A percentile compares a stretch with the other conserved stretches of the same genome.
Evolutionary conservation across 2,113 vertebrate genomes (phyloP).

Genomic region (Microtus oregoni): DNA sequence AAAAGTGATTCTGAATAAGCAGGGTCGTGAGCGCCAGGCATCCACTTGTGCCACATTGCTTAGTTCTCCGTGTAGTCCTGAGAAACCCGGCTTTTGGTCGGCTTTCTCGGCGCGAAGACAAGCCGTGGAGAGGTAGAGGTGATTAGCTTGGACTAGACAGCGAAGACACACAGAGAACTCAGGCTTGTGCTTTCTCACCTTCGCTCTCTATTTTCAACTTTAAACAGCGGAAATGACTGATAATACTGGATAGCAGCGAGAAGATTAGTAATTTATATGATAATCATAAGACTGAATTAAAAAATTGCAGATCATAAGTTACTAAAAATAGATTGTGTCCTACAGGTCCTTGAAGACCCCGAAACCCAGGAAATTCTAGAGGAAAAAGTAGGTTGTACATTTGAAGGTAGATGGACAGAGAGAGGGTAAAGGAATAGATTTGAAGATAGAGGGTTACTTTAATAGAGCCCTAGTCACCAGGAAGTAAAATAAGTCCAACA

Average conservation of each 20-base stretch:
- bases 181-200: not conserved
- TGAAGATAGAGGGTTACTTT: not conserved
- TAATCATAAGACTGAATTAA: not conserved
- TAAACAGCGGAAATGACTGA: not conserved
- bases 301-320: conserved; percentile 25
- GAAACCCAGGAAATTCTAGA: not conserved
- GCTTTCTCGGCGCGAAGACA: not conserved
- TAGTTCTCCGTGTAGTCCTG: not conserved
- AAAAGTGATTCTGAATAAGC: not conserved
- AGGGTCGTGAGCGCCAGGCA: not conserved
- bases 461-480: not conserved
- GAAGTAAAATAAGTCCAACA: not conserved
- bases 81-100: not conserved
- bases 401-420: not conserved
- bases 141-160: conserved; percentile 24
- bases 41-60: not conserved
- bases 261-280: not conserved
- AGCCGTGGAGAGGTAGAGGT: not conserved
- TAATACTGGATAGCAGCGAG: not conserved
- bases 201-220: not conserved
- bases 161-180: not conserved
- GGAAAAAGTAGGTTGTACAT: not conserved
- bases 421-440: too few species aligned
- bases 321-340: not conserved
- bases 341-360: not conserved